Base-by-base conservation (phyloP, 2,113 vertebrate genomes). In the Columba janthina region DNA sequence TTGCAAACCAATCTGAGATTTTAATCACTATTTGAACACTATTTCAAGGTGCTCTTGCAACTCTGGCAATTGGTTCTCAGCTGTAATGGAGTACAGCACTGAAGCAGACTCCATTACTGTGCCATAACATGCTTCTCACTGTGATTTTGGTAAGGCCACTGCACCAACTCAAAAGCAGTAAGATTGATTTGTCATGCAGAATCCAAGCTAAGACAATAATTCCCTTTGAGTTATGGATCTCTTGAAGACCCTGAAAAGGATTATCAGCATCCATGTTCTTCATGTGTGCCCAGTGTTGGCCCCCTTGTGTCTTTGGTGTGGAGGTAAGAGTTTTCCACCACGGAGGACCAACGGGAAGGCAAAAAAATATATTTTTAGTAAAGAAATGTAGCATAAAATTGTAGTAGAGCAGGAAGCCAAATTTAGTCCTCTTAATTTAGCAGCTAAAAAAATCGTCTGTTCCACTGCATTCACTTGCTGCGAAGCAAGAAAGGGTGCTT, bases 211-310 rank as follows among this genome's bases (percentile, higher is more conserved):
- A 26, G 36, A 28, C 7, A 54, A 25, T 46, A 48, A 56, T 74
- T 69, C 20, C 11, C 11, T n/a, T 61, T 44, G 19, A 42, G 22
- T 48, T 54, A 44, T 28, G 24, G 19, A 64, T 75, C 50, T 70
- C 66, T 51, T 62, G 44, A 80, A 70, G 32, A 40, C 75, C 50
- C 20, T 64, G 36, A 25, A 12, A 53, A 46, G 29, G 16, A 28
- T 46, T 38, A 60, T 76, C 29, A 64, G 5, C 21, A 85, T 58
- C 70, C n/a, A 15, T 3, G 4, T 8, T 58, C 36, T 54, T 40
- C 1, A 0, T 61, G 13, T 50, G 6, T 44, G 34, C 44, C 25
- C 24, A 34, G 0, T 24, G 21, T 40, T 76, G n/a, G 17, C 36
- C 38, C 80, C 36, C 36, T 18, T 70, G 28, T 64, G 50, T 22